phyloP scores from a whole-genome alignment of 2,888 invertebrate genomes.

The Epirrita christyi region DNA sequence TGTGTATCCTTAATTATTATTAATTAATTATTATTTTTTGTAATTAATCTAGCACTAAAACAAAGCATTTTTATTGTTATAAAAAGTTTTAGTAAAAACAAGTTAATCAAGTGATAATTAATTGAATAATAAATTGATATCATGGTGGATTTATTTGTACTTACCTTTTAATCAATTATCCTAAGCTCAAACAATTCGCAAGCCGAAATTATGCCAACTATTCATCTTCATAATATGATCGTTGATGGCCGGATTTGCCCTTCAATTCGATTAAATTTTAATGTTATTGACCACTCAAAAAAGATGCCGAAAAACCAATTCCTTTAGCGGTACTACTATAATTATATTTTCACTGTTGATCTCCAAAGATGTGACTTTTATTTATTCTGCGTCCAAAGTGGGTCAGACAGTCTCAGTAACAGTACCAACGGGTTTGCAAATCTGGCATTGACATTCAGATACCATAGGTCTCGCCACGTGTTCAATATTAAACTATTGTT shows the following conservation, averaged over 20 bases:
- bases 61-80: too few relatives aligned
- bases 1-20: too few relatives aligned
- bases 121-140: neutral
- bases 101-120: too few relatives aligned
- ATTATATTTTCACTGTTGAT: slow-evolving; percentile 46
- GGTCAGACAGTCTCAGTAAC: slow-evolving; percentile 68
- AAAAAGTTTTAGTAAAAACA: too few relatives aligned
- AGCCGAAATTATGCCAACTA: too few relatives aligned
- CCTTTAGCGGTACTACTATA: slow-evolving; percentile 38
- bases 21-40: too few relatives aligned
- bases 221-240: too few relatives aligned
- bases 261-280: slow-evolving; percentile 13
- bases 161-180: neutral
- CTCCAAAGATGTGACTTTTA: slow-evolving; percentile 12
- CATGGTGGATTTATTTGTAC: neutral
- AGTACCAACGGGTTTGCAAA: slow-evolving; percentile 75
- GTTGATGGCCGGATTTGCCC: neutral
- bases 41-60: neutral
- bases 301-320: slow-evolving; percentile 21
- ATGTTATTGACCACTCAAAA: slow-evolving; percentile 32
- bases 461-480: slow-evolving; percentile 39
- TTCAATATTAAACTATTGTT: slow-evolving; percentile 27
- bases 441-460: slow-evolving; percentile 77
- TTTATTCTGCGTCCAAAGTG: slow-evolving; percentile 46
- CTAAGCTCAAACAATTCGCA: too few relatives aligned